Evolutionary conservation across 92 coral and sea anemone genomes (phyloP).

Genomic region (Phenganax subtilis): DNA sequence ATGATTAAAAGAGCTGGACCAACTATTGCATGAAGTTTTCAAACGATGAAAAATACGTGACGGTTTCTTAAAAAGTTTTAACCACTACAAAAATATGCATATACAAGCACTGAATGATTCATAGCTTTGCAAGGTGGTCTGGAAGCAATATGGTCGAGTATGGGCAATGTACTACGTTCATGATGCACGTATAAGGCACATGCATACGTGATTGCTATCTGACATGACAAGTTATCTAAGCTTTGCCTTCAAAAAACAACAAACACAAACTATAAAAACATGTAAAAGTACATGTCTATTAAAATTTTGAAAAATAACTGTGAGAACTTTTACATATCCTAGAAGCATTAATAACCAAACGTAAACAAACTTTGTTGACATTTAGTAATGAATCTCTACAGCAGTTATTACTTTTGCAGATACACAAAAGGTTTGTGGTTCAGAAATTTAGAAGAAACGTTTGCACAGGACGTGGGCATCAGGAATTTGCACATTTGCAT

Average conservation of each 20-base stretch:
- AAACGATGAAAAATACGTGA: neutral
- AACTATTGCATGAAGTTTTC: neutral
- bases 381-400: neutral
- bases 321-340: neutral
- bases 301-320: neutral
- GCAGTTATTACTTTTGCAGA: neutral
- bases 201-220: neutral
- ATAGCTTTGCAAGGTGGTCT: too few species aligned
- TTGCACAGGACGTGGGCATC: slow-evolving; percentile 7
- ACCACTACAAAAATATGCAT: too few species aligned
- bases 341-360: neutral
- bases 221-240: neutral
- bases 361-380: slow-evolving; percentile 17
- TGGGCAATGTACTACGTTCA: neutral
- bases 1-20: neutral
- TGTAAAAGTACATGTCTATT: neutral
- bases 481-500: too few species aligned
- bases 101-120: too few species aligned
- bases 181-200: neutral
- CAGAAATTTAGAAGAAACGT: neutral
- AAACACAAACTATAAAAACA: neutral
- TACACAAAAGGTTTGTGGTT: neutral
- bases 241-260: neutral
- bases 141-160: neutral
- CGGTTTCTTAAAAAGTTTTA: too few species aligned